Evolutionary conservation across 2,113 vertebrate genomes (phyloP).

Genomic region (Hippocampus guttulatus): DNA sequence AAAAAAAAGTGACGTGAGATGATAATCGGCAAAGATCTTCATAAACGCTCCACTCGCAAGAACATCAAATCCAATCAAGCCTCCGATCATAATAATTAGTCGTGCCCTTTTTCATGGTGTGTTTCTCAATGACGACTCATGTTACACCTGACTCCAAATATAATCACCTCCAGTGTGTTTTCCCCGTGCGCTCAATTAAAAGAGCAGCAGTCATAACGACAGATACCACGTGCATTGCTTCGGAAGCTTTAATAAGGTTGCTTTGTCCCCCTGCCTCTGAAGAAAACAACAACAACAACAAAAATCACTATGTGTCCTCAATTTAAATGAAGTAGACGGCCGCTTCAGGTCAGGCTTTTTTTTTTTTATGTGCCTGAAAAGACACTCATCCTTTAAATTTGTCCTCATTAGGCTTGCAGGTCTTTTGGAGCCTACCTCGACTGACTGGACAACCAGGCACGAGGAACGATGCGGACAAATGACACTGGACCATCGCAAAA

Average conservation of each 20-base stretch:
- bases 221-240: not conserved
- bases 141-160: not conserved
- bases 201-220: not conserved
- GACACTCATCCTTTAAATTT: not conserved
- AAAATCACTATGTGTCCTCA: not conserved
- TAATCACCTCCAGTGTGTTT: not conserved
- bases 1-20: not conserved
- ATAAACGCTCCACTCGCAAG: not conserved
- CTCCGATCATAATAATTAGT: not conserved
- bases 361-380: not conserved
- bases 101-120: not conserved
- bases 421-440: constrained; percentile 6
- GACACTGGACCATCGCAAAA: too few species aligned
- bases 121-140: not conserved
- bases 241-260: not conserved
- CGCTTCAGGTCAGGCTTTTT: not conserved
- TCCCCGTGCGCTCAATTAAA: not conserved
- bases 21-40: not conserved
- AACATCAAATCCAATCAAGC: not conserved
- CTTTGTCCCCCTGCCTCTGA: not conserved
- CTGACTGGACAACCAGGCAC: too few species aligned
- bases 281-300: too few species aligned
- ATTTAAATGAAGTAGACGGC: not conserved
- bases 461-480: too few species aligned
- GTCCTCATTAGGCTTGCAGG: not conserved